Base-by-base conservation (phyloP, 2,888 invertebrate genomes). In the Lasius fuliginosus region DNA sequence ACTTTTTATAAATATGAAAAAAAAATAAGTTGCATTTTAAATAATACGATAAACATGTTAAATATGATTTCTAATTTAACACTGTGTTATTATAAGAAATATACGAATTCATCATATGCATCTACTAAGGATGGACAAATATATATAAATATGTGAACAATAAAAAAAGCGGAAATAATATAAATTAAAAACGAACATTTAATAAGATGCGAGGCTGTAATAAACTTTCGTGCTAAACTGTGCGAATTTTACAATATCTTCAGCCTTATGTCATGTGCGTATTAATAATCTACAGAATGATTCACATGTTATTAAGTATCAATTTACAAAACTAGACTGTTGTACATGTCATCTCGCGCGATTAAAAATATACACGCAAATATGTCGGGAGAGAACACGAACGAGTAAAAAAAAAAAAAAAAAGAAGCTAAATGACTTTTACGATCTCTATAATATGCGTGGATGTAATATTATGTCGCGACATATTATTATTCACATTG, bases 241-340 rank as follows among this genome's bases (percentile, higher is more conserved):
- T 40, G 30, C 1, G n/a, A 42, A 42, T 65, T 36, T 53, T 36
- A 56, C 12, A 71, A 23, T 36, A 71, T 3, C 15, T 5, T 40
- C 1, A 23, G 18, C 40, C n/a, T 9, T 56, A 15, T 18, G 4
- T 30, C 18, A 36, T n/a, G 23, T 36, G 9, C 92, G 92, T 90
- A 92, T 93, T 33, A 33, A 33, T 33, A 33, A 92, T 90, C 91
- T 91, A 91, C 87, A 87, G 84, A 89, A 93, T 92, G 94, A 94
- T 93, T 94, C 93, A 23, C 23, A 93, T 92, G 94, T 93, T 94
- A 94, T 94, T 89, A 88, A 90, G 85, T 88, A 65, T 83, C 68
- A 62, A 6, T 79, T 83, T 73, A 75, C 75, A 36, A 88, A 68
- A 49, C 12, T 12, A 36, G 9, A 36, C 23, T 53, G 65, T 79